These are phyloP conservation scores for Aphelocoma californica DNA, from an alignment of 2,797 vertebrate species.

Conservation along the genomic window DNA sequence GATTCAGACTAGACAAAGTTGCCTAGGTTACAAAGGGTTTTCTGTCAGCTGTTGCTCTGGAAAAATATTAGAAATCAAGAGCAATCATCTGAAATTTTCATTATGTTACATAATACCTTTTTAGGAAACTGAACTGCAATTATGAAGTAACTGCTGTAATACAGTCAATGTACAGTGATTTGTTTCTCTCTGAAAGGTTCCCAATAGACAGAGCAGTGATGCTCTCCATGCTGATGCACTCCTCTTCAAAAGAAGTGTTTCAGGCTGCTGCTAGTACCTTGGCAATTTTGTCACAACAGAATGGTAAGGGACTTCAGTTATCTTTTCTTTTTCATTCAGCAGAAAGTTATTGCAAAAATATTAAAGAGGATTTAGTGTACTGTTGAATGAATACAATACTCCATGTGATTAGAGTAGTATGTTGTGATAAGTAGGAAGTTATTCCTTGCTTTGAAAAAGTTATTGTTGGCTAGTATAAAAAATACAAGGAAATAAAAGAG, in stretches of 20 bases:
- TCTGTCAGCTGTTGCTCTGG: neutral
- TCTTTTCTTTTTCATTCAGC: neutral
- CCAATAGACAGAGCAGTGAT: constrained; percentile 88
- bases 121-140: neutral
- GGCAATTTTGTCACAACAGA: constrained; percentile 82
- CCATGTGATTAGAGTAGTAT: neutral
- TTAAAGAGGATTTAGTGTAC: neutral
- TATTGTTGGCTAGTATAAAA: neutral
- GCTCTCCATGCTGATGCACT: constrained; percentile 90
- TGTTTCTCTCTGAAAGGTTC: constrained; percentile 76
- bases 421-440: neutral
- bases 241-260: constrained; percentile 85
- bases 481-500: neutral
- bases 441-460: neutral
- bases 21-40: neutral
- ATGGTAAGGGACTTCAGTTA: constrained; percentile 75
- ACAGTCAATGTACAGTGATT: neutral
- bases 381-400: neutral
- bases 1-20: neutral
- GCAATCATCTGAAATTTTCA: neutral
- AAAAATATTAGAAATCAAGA: neutral
- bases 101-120: neutral
- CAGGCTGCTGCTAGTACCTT: constrained; percentile 87
- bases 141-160: neutral
- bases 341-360: neutral